These are phyloP conservation scores for Etheostoma perlongum DNA, from an alignment of 2,797 vertebrate species.

Conservation along the genomic window DNA sequence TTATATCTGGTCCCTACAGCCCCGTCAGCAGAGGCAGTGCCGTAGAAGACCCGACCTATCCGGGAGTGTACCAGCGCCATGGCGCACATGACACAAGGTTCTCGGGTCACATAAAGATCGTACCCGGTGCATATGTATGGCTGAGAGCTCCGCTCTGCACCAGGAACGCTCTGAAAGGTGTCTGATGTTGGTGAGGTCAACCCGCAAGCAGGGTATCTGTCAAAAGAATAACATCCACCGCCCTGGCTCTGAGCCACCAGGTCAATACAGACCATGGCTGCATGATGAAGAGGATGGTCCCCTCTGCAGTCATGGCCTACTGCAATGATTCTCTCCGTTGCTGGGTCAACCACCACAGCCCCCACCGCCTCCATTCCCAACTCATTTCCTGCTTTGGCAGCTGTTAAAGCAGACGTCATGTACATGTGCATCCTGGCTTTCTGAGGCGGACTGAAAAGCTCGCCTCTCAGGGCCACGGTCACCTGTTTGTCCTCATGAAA, in stretches of 20 bases:
- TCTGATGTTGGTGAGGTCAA: slow-evolving; percentile 14
- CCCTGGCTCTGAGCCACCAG: slow-evolving; percentile 89
- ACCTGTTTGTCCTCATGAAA: slow-evolving; percentile 91
- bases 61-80: slow-evolving; percentile 93
- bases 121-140: slow-evolving; percentile 92
- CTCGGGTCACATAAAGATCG: slow-evolving; percentile 91
- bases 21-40: slow-evolving; percentile 79
- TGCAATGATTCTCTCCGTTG: slow-evolving; percentile 80
- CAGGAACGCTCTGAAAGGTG: accelerated
- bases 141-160: slow-evolving; percentile 31
- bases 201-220: slow-evolving; percentile 75
- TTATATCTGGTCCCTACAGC: slow-evolving; percentile 89
- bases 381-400: slow-evolving; percentile 70
- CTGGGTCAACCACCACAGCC: slow-evolving; percentile 85
- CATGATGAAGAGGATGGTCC: slow-evolving; percentile 86
- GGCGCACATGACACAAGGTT: slow-evolving; percentile 92
- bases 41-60: slow-evolving; percentile 90
- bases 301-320: slow-evolving; percentile 86
- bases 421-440: slow-evolving; percentile 82
- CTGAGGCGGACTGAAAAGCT: slow-evolving; percentile 81
- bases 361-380: slow-evolving; percentile 86
- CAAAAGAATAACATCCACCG: slow-evolving; percentile 82
- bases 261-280: slow-evolving; percentile 91
- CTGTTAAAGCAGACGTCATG: slow-evolving; percentile 86
- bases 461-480: slow-evolving; percentile 82